Evolutionary conservation across 2,888 invertebrate species (phyloP).

Genomic region (Archips xylosteana): DNA sequence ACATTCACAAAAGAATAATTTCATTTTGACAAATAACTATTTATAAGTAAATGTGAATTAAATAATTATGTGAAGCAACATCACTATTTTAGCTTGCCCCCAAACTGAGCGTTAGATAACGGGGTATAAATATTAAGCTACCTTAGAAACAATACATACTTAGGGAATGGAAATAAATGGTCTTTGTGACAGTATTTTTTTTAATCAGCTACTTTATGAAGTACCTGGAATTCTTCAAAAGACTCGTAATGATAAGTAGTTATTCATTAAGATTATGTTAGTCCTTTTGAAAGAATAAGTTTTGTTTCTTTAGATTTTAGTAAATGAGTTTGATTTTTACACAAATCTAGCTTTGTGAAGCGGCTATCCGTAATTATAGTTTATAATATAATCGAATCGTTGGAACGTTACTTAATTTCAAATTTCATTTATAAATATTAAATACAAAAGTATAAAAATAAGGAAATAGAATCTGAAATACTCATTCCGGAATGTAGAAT

Average conservation of each 20-base stretch:
- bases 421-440: constrained; percentile 35
- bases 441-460: constrained; percentile 39
- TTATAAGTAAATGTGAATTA: too few relatives aligned
- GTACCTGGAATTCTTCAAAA: background rate
- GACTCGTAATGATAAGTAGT: background rate
- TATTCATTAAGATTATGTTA: background rate
- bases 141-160: constrained; percentile 27
- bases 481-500: constrained; percentile 40
- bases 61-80: too few relatives aligned
- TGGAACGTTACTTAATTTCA: background rate
- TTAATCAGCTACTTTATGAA: background rate
- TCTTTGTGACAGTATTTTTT: constrained; percentile 34
- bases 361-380: background rate
- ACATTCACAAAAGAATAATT: too few relatives aligned
- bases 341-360: constrained; percentile 1
- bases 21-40: too few relatives aligned
- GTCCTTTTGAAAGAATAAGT: background rate
- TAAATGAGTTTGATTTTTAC: background rate
- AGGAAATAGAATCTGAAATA: constrained; percentile 33
- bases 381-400: background rate
- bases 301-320: background rate
- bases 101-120: too few relatives aligned
- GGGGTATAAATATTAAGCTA: too few relatives aligned
- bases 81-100: too few relatives aligned
- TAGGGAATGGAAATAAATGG: background rate